Base-by-base conservation (phyloP, 2,797 vertebrate species). In the Prunella strophiata region DNA sequence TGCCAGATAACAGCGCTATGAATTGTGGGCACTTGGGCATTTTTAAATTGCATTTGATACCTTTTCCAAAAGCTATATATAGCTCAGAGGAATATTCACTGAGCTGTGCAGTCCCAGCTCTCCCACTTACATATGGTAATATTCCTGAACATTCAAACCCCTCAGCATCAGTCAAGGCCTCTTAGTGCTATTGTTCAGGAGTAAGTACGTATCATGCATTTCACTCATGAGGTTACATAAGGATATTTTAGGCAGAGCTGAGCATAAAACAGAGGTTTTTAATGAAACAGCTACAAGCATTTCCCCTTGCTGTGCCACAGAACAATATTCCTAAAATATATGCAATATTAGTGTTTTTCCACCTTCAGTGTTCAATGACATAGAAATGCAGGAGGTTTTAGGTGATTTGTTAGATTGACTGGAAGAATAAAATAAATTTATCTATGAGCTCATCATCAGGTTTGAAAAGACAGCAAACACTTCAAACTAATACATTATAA, bases 51-150 rank as follows among this genome's bases (percentile, higher is more conserved):
- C 70, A 65, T 52, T 73, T 73, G 66, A 78, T 89, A 91, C 43
- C 78, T 94, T 94, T 85, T 66, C 40, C 48, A 73, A 61, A 70
- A 93, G 21, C 51, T 89, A 75, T 93, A 81, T 93, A 80, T 70
- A 94, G 66, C 54, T 89, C 0, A 0, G n/a, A 89, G 40, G 61
- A 95, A 80, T 80, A 68, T 43, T 85, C 68, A 59, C 75, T 38
- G 75, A 83, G 47, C 54, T 89, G 43, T 78, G 26, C 45, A 80
- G 76, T 88, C 70, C 36, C 76, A 88, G 90, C n/a, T 89, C 73
- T 94, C 67, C 73, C 82, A 95, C 58, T 90, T 94, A 88, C 0
- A 5, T 75, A 90, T 86, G 91, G 51, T 81, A 95, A 94, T 91
- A 91, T 84, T 84, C 86, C 83, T 67, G 83, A 86, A 78, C 38